Base-by-base conservation (phyloP, 1,140 invertebrate genomes). In the Ctenoplectra terminalis region DNA sequence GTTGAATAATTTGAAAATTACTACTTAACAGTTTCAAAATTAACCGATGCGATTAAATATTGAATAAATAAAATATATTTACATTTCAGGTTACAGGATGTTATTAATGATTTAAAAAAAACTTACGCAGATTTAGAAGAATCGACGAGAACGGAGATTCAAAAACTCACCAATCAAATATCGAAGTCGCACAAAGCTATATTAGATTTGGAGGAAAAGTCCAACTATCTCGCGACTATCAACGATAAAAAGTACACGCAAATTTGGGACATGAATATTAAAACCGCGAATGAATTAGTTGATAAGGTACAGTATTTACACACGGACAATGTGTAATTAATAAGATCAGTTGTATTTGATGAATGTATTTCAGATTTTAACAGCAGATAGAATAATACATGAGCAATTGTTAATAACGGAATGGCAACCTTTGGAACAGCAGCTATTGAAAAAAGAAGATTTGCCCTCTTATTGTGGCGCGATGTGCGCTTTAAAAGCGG, bases 201-300 rank as follows among this genome's bases (percentile, higher is more conserved):
- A 91, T 88, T 94, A 8, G 95, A 97, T 58, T 92, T 97, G 48
- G 95, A 97, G 87, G 90, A 92, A 20, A 96, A 97, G 91, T 94
- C 95, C 61, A 94, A 95, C 88, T 95, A 95, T 90, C 97, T 96
- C 83, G 94, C 96, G 20, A 84, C 87, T 9, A 93, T 94, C 2
- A 96, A 96, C 90, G 94, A 95, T 37, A 93, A 93, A 37, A 95
- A 94, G 46, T 95, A 94, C 73, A 88, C 93, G 73, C 83, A 88
- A 56, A 94, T 96, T 72, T 96, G 96, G 96, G 94, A 96, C 43
- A 96, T 97, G 94, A 97, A 97, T 90, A 94, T 94, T 61, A 93
- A 95, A 54, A 95, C 94, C 77, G 95, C 95, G 1, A 94, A 95
- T 63, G 90, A 94, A 17, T 86, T 96, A 8, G 82, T 96, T 0